Evolutionary conservation across 2,888 invertebrate species (phyloP), one percentile per base, ranked within the genome.

Genomic region (Itoplectis maculator): DNA sequence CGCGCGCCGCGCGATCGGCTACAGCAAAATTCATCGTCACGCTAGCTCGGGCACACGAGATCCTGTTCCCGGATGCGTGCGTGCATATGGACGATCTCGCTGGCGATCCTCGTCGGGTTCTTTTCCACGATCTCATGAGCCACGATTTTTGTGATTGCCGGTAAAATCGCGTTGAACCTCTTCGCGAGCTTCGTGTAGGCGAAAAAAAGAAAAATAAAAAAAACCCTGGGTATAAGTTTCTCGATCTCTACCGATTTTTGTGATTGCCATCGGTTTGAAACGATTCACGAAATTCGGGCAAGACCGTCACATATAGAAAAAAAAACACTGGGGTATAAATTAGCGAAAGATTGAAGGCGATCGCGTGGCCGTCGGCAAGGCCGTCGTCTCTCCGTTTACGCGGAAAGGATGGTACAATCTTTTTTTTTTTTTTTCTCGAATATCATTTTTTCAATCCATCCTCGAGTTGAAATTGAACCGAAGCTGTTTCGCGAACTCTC

Each of bases 21-120:
- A 79, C 63, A 79, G 63, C 65, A 35, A 73, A 82, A 82, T 79
- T 79, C 73, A 79, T 69, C 79, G 79, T 82, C 82, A 82, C 82
- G 82, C 82, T 82, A 76, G 69, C 56, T 63, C 56, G 72, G 56
- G 23, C 82, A 77, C 72, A 77, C 72, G 66, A 76, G 82, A 82
- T 82, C 79, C 79, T 82, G 76, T 79, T 82, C 73, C 73, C 51
- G 73, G 63, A 69, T 61, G 73, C 69, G 77, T 68, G 74, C 69
- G 63, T 70, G 66, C 72, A 79, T 79, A 37, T 37, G 3, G 7
- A 37, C 8, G 47, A 40, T 15, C 45, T 65, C 35, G 5, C 23
- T 70, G 8, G 35, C 37, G 61, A 61, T 37, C 37, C 7, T 2
- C 47, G 61, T 37, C 61, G 35, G 45, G 29, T 47, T 47, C 54